Base-by-base conservation (phyloP, 2,113 vertebrate species). In the Ceuthmochares aereus region DNA sequence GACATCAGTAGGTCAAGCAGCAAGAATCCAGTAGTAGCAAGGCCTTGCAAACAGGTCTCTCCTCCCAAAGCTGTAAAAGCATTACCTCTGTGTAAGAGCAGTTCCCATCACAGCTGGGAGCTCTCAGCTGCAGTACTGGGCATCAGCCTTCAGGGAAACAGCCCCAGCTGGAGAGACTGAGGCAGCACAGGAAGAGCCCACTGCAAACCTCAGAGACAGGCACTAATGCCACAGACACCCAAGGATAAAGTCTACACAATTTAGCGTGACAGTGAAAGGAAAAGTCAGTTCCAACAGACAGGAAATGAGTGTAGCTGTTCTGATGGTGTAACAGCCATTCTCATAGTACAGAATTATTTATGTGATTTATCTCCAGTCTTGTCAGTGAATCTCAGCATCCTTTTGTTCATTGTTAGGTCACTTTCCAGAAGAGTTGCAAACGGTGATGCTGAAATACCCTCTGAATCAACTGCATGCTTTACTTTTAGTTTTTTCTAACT, bases 151-250 rank as follows among this genome's bases (percentile, higher is more conserved):
- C 12, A 36, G 8, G 17, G 6, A 40, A 36, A 7, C 2, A 34
- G 34, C 29, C 47, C 12, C 34, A 40, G 5, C 32, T 30, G 43
- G 15, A 36, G 43, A 30, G 45, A 25, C 40, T 26, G 5, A 18
- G 18, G 42, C 32, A 40, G 37, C 15, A 10, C 11, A 64, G 51
- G 34, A n/a, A 10, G 12, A 63, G 27, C 55, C 32, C 56, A 4
- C 15, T 30, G 1, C 32, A 64, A 10, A 8, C 30, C 17, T 2
- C 4, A 3, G 22, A 9, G 8, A 27, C 1, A 0, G 9, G 20
- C 30, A 2, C 14, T 30, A 10, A 4, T 26, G 11, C 18, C 40
- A 29, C 6, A 23, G 16, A 58, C 29, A 9, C 62, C 27, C 7
- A 34, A 8, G 49, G 52, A 8, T 9, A 8, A 32, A 30, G 7